Percentiles rank a stretch among this genome's conserved stretches.
Conservation (phyloP, 1,140 invertebrate genomes). For the Drosophila pectinifera region DNA sequence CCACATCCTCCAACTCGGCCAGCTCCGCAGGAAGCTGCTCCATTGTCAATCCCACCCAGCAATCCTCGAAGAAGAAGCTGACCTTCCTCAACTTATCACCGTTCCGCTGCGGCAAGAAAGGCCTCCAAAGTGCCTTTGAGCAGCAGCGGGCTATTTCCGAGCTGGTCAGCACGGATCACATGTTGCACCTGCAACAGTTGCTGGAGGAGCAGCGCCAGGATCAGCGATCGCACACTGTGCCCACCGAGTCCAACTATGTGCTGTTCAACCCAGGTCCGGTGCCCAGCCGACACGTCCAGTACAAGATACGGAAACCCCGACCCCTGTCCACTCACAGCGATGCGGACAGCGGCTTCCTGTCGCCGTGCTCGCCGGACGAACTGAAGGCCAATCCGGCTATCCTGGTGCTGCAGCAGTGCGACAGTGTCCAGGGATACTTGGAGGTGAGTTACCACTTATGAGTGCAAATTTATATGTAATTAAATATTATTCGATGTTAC, state of each 20-base stretch:
- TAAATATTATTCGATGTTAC: no score
- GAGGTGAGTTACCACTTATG: no score
- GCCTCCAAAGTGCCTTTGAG: conserved; percentile 6
- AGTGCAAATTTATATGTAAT: no score
- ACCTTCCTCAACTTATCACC: conserved; percentile 81
- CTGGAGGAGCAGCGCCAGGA: conserved; percentile 60
- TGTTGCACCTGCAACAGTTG: conserved; percentile 75
- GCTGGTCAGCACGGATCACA: conserved; percentile 74
- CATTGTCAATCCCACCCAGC: conserved; percentile 43
- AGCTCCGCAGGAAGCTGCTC: conserved; percentile 65
- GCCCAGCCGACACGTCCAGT: conserved; percentile 82
- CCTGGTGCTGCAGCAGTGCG: conserved; percentile 83
- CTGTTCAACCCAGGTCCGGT: conserved; percentile 82
- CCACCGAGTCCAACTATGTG: conserved; percentile 83
- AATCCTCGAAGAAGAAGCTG: conserved; percentile 68
- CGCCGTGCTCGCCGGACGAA: conserved; percentile 82
- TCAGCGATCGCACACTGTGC: conserved; percentile 74
- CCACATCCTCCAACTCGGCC: conserved; percentile 71
- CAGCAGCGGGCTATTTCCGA: conserved; percentile 72
- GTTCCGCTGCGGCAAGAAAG: conserved; percentile 62
- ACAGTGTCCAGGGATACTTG: conserved; percentile 84
- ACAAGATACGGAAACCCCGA: conserved; percentile 79
- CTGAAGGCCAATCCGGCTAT: conserved; percentile 75
- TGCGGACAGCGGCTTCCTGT: conserved; percentile 84
- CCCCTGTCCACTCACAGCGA: conserved; percentile 82